These are phyloP conservation scores for Megatriorchis doriae DNA, from an alignment of 2,113 vertebrate species.

Conservation along the genomic window DNA sequence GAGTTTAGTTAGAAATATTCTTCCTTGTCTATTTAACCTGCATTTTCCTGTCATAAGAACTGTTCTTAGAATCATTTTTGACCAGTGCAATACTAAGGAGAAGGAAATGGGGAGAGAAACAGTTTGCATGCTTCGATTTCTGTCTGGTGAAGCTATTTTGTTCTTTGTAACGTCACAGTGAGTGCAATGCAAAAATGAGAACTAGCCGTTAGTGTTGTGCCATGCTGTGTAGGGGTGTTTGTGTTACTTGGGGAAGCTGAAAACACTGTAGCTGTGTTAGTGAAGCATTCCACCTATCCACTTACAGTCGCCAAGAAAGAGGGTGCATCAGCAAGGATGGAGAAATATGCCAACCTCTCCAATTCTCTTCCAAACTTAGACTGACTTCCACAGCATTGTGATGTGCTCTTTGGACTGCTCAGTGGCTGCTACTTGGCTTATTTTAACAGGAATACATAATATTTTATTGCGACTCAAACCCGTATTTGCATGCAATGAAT, in stretches of 20 bases:
- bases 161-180: neutral
- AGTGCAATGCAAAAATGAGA: neutral
- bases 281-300: neutral
- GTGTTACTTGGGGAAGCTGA: neutral
- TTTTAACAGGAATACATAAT: rapidly evolving
- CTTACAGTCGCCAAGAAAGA: neutral
- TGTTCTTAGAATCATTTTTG: neutral
- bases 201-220: neutral
- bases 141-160: neutral
- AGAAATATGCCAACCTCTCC: neutral
- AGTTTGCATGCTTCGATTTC: neutral
- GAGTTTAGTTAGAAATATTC: neutral
- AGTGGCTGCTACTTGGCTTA: neutral
- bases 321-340: neutral
- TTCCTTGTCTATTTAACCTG: neutral
- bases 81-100: neutral
- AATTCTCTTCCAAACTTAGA: neutral
- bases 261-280: rapidly evolving
- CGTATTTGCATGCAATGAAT: neutral
- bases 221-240: neutral
- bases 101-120: neutral
- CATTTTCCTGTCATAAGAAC: neutral
- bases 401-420: neutral
- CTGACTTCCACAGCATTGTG: neutral
- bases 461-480: neutral